A percentile compares a stretch with the other conserved stretches of the same genome.
Evolutionary conservation across 2,797 vertebrate genomes (phyloP).

Genomic region (Echiichthys vipera): DNA sequence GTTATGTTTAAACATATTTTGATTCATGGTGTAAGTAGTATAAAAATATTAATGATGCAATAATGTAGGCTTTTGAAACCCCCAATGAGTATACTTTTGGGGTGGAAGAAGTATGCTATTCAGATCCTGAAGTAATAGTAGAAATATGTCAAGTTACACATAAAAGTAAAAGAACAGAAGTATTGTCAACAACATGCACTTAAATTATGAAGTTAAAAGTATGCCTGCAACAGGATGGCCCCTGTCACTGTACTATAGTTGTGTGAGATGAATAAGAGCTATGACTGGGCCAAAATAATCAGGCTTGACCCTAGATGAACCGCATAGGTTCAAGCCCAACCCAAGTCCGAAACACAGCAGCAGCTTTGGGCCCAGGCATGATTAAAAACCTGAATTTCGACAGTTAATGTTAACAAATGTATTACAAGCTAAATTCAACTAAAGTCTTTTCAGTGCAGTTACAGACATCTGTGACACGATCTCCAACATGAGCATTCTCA

Average conservation of each 20-base stretch:
- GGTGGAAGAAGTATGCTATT: neutral
- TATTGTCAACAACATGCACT: neutral
- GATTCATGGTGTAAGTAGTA: neutral
- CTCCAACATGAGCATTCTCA: neutral
- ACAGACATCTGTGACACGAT: too few relatives aligned
- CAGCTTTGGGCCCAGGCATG: too few relatives aligned
- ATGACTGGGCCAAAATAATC: too few relatives aligned
- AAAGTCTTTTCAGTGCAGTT: too few relatives aligned
- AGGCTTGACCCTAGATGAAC: too few relatives aligned
- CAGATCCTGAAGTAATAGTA: neutral
- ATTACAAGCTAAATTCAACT: too few relatives aligned
- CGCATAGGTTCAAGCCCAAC: too few relatives aligned
- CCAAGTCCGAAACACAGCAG: too few relatives aligned
- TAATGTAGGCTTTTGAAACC: neutral
- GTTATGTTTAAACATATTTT: conserved; percentile 3
- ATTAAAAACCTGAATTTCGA: too few relatives aligned
- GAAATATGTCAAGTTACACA: neutral
- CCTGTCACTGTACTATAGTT: too few relatives aligned
- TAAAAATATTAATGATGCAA: neutral
- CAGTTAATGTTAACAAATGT: too few relatives aligned
- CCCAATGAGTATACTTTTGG: neutral
- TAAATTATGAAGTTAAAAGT: neutral
- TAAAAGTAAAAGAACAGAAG: neutral
- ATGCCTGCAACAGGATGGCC: neutral
- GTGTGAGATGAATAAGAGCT: too few relatives aligned